Evolutionary conservation across 2,113 vertebrate genomes (phyloP).

Genomic region (Sitta europaea): DNA sequence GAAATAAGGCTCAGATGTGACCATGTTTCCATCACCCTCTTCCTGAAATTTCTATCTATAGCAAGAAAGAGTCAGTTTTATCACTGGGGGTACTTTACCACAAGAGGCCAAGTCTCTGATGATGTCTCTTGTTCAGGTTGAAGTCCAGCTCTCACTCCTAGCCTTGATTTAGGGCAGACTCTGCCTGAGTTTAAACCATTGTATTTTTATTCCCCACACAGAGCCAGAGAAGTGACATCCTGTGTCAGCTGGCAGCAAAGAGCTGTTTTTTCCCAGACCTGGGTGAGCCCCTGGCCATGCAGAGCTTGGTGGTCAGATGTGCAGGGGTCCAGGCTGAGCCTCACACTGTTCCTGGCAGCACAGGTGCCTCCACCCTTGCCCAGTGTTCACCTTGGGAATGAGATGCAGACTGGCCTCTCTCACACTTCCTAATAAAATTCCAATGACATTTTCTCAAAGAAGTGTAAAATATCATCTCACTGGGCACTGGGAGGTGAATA

Average conservation of each 20-base stretch:
- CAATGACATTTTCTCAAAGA: not conserved
- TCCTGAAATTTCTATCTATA: not conserved
- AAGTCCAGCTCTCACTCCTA: not conserved
- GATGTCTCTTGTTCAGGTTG: not conserved
- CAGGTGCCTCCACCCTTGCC: not conserved
- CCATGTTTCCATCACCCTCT: not conserved
- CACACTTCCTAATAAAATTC: not conserved
- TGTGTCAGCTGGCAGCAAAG: not conserved
- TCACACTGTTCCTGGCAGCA: not conserved
- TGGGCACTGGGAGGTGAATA: not conserved
- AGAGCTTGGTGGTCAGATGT: not conserved
- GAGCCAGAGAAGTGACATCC: not conserved
- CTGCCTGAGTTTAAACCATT: not conserved
- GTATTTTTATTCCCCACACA: not conserved
- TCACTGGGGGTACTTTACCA: not conserved
- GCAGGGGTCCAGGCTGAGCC: not conserved
- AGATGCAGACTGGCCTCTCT: not conserved
- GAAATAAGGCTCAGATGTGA: not conserved
- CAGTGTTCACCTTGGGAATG: not conserved
- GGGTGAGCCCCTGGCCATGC: not conserved
- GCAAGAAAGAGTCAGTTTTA: not conserved
- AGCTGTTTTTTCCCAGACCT: not conserved
- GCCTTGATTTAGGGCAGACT: not conserved
- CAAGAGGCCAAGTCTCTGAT: not conserved
- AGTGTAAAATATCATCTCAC: not conserved